phyloP scores from a whole-genome alignment of 1,140 invertebrate species.

The Palaemon carinicauda region DNA sequence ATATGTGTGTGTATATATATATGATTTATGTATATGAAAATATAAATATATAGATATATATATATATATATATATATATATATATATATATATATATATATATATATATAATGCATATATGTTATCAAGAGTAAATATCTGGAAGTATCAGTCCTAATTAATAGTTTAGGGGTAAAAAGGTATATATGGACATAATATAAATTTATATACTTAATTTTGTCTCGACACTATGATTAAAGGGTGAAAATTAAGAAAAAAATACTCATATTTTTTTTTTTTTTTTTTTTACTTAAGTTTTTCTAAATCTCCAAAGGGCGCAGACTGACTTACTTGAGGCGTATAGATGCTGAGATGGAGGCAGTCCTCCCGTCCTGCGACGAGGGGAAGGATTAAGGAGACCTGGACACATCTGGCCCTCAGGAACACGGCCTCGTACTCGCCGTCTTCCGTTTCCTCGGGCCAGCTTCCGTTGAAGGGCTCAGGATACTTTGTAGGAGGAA shows the following conservation, averaged over 20 bases:
- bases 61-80: neutral
- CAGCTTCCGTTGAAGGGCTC: neutral
- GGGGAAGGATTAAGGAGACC: neutral
- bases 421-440: slow-evolving; percentile 20
- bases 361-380: slow-evolving; percentile 26
- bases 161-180: too few relatives aligned
- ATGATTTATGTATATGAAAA: too few relatives aligned
- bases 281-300: too few relatives aligned
- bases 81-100: neutral
- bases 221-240: too few relatives aligned
- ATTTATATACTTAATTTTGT: too few relatives aligned
- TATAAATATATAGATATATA: neutral
- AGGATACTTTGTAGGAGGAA: neutral
- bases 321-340: slow-evolving; percentile 17
- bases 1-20: slow-evolving; percentile 23
- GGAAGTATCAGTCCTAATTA: too few relatives aligned
- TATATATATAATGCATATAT: neutral
- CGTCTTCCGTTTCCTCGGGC: neutral
- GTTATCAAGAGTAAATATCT: too few relatives aligned
- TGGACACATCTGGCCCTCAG: slow-evolving; percentile 24
- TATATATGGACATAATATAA: too few relatives aligned
- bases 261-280: too few relatives aligned
- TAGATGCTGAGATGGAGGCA: slow-evolving; percentile 33
- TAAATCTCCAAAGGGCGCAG: too few relatives aligned
- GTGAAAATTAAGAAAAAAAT: too few relatives aligned